Base-by-base conservation (phyloP, 2,113 vertebrate species). In the Varanus salvator region DNA sequence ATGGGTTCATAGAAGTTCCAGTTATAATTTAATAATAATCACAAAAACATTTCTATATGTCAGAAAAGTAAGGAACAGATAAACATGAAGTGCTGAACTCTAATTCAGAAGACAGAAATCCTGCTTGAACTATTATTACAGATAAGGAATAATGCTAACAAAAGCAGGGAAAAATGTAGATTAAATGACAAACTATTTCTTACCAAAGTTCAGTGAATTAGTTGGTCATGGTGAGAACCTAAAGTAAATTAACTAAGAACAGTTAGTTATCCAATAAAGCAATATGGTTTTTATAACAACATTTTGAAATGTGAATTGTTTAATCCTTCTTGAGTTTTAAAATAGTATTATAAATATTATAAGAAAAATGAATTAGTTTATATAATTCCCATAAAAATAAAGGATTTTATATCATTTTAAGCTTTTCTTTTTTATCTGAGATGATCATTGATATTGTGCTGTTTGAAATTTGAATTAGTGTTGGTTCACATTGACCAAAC, bases 401-500 rank as follows among this genome's bases (percentile, higher is more conserved):
- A 83, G n/a, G 85, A 82, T 38, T 21, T 77, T 9, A 8, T 89
- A 89, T 89, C n/a, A 77, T 92, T 50, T 85, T 34, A 68, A 31
- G 19, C 74, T 8, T 34, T 6, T 1, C 0, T 54, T 91, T 93
- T 54, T 83, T 44, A 89, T 68, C 34, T 80, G 14, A 14, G 6
- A 38, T 0, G 0, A 8, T 66, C 14, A 71, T 84, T 93, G 84
- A 85, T 48, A 48, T 8, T 1, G 0, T 38, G 50, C 54, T 80
- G 14, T 92, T n/a, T 60, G 72, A 94, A 91, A 86, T 91, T n/a
- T 89, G 82, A 80, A 75, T 72, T 68, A 52, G 0, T 1, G 93
- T 92, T 90, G 3, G 12, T 92, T 92, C 0, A 0, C 8, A 23
- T 75, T 89, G 64, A 60, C 0, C 1, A 50, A 92, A 52, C 1